These are phyloP conservation scores for Stigmatopora argus DNA, from an alignment of 2,113 vertebrate species.

Conservation along the genomic window DNA sequence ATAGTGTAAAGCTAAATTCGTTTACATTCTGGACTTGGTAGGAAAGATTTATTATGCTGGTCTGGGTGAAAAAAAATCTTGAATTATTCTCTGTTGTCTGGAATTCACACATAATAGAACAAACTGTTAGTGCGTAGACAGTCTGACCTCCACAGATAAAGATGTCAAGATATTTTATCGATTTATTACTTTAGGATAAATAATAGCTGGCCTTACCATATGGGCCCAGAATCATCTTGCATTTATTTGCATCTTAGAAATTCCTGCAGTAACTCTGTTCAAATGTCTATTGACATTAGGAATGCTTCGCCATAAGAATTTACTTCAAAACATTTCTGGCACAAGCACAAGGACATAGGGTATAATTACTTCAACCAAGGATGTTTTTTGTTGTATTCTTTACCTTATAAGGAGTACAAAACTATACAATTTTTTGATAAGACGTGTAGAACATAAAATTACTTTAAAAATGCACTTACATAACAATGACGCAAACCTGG, in stretches of 20 bases:
- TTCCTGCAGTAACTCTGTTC: slow-evolving; percentile 10
- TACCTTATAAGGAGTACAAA: not conserved
- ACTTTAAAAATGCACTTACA: not conserved
- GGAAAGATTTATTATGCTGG: too few relatives aligned
- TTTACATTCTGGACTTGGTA: slow-evolving; percentile 35
- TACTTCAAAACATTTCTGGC: not conserved
- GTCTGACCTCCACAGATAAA: slow-evolving; percentile 17
- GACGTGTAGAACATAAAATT: not conserved
- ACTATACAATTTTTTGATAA: not conserved
- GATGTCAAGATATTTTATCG: not conserved
- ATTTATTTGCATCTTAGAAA: slow-evolving; percentile 9
- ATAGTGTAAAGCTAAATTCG: slow-evolving; percentile 24
- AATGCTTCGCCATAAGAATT: slow-evolving; percentile 21
- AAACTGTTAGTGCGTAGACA: slow-evolving; percentile 11
- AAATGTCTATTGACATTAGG: slow-evolving; percentile 15
- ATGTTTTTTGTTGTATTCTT: not conserved
- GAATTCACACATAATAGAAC: not conserved
- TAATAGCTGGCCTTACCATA: not conserved
- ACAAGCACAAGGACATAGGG: not conserved
- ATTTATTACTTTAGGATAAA: not conserved
- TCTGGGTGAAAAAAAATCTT: not conserved
- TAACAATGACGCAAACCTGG: not conserved
- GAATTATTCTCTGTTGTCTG: not conserved
- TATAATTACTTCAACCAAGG: not conserved
- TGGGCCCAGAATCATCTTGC: not conserved